Base-by-base conservation (phyloP, 2,888 invertebrate species). In the Idaea aversata region DNA sequence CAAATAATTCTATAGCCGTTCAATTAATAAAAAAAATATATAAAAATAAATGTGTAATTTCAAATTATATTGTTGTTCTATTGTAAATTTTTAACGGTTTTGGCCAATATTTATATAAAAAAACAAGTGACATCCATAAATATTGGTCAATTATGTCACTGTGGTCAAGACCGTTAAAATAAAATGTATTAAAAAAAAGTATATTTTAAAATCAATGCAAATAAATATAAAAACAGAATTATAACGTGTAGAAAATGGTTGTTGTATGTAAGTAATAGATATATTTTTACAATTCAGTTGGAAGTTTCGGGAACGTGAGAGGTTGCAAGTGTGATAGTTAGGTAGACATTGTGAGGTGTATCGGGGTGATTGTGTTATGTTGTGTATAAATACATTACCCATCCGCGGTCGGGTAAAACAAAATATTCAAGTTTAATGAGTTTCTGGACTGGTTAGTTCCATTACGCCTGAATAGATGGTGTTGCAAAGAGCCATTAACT, bases 241-340 rank as follows among this genome's bases (percentile, higher is more conserved):
- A 77, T 38, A 38, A 38, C 2, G 38, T 47, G 13, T 7, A 7
- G 72, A 70, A 67, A 79, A 72, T 76, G 81, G 78, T 85, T 88
- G 85, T 87, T 88, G 83, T 84, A 75, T 77, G 77, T 64, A 47
- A 47, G 47, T 83, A 78, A 81, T 77, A 87, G 78, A 86, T 80
- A 82, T 88, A 86, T 88, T 84, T 87, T 87, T 85, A 83, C 76
- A 81, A 86, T 86, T 87, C 72, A 77, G 78, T 88, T 85, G 80
- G 79, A 77, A 69, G 47, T 47, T 47, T 13, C 4, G 7, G 13
- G 47, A 47, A 7, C n/a, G 47, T 47, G 47, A 47, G 47, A 47
- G 47, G 64, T 65, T 63, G 34, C 25, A 62, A 59, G 61, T 66
- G 66, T 63, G 65, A 34, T 59, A 47, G 47, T 47, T 47, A 47